Conservation (phyloP, 2,113 vertebrate genomes). For the Notothenia coriiceps region DNA sequence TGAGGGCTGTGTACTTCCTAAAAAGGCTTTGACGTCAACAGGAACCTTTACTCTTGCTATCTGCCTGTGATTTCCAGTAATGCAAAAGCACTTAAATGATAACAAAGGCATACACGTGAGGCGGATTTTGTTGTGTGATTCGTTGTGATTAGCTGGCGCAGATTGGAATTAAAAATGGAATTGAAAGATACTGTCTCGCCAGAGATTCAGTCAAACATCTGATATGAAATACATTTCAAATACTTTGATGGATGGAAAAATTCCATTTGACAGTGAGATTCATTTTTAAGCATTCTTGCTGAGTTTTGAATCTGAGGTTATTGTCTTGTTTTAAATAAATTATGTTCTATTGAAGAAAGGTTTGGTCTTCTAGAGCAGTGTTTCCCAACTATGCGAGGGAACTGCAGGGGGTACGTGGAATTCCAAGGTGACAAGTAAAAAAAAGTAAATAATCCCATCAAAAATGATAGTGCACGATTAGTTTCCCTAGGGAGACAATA, state of each 20-base stretch:
- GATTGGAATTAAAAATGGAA: slow-evolving; percentile 35
- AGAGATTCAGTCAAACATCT: slow-evolving; percentile 42
- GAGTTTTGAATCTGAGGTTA: neutral
- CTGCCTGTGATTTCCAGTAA: slow-evolving; percentile 68
- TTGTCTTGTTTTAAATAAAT: neutral
- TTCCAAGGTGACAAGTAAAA: no score
- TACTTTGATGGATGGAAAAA: slow-evolving; percentile 5
- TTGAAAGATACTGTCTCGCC: slow-evolving; percentile 35
- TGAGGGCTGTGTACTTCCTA: slow-evolving; percentile 59
- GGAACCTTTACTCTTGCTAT: slow-evolving; percentile 63
- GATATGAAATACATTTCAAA: slow-evolving; percentile 55
- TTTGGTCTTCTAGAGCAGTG: neutral
- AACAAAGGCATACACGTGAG: slow-evolving; percentile 40
- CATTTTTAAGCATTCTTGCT: slow-evolving; percentile 6
- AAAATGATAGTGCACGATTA: no score
- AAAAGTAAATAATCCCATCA: no score
- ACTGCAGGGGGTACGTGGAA: no score
- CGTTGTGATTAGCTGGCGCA: slow-evolving; percentile 41
- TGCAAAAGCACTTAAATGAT: slow-evolving; percentile 58
- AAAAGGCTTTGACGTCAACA: slow-evolving; percentile 70
- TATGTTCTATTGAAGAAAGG: neutral
- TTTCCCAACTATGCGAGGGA: no score
- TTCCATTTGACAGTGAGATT: slow-evolving; percentile 16
- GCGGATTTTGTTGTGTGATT: slow-evolving; percentile 38
- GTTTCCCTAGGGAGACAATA: no score